Conservation (phyloP, 2,797 vertebrate genomes). For the Alauda arvensis region DNA sequence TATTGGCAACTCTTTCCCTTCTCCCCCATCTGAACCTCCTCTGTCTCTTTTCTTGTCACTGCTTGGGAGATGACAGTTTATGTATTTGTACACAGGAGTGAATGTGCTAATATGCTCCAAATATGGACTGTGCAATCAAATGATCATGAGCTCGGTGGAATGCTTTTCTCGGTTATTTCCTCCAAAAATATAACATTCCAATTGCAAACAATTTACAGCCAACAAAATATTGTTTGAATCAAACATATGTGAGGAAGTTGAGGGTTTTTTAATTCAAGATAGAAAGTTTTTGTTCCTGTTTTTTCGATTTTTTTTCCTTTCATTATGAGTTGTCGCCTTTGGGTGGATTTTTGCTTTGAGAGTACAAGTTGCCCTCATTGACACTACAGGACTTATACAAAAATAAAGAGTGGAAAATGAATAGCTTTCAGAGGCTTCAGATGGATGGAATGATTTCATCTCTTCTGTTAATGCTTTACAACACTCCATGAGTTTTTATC, state of each 20-base stretch:
- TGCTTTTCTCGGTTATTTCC: slow-evolving; percentile 33
- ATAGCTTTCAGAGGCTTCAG: slow-evolving; percentile 23
- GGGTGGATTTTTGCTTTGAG: slow-evolving; percentile 16
- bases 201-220: slow-evolving; percentile 47
- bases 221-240: slow-evolving; percentile 35
- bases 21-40: slow-evolving; percentile 17
- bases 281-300: not conserved
- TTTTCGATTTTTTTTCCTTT: not conserved
- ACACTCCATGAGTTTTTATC: slow-evolving; percentile 54
- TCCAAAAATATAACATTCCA: slow-evolving; percentile 44
- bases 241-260: not conserved
- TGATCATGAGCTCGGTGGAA: slow-evolving; percentile 40
- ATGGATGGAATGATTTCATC: slow-evolving; percentile 44
- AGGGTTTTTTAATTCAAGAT: not conserved
- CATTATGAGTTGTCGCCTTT: slow-evolving; percentile 19
- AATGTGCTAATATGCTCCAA: slow-evolving; percentile 48
- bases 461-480: slow-evolving; percentile 51
- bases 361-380: slow-evolving; percentile 1
- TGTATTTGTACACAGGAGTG: slow-evolving; percentile 36
- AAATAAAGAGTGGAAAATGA: slow-evolving; percentile 35
- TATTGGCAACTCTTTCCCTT: slow-evolving; percentile 20
- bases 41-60: slow-evolving; percentile 37
- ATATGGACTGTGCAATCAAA: slow-evolving; percentile 45
- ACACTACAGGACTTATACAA: not conserved
- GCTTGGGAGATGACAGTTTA: slow-evolving; percentile 38